Percentiles rank a stretch among this genome's conserved stretches.
Conservation (phyloP, 2,113 vertebrate species). For the Pachycephala philippinensis region DNA sequence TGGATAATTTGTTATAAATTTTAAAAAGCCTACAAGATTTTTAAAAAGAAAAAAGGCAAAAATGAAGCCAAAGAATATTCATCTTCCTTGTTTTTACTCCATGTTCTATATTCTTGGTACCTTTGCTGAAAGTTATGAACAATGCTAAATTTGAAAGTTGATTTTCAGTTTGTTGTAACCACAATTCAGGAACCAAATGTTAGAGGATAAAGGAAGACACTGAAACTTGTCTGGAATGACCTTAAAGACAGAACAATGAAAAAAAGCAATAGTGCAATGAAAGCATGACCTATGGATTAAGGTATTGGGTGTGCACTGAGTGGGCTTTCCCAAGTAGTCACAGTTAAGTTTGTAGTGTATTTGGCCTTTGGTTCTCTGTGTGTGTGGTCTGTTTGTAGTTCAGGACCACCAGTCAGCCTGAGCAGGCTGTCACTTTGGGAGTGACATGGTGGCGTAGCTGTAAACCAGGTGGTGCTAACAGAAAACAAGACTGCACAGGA, state of each 20-base stretch:
- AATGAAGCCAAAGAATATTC: not conserved
- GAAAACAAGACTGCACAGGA: slow-evolving; percentile 6
- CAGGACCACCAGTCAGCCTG: not conserved
- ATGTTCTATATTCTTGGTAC: not conserved
- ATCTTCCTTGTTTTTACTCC: not conserved
- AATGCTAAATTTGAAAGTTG: not conserved
- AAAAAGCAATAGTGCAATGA: not conserved
- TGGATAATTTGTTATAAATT: not conserved
- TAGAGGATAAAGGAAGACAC: not conserved
- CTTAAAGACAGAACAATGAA: not conserved
- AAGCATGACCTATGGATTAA: not conserved
- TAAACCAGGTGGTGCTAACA: not conserved
- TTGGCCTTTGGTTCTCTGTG: not conserved
- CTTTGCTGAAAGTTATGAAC: not conserved
- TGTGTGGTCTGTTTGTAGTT: not conserved
- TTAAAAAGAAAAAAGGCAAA: not conserved
- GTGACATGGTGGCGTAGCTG: not conserved
- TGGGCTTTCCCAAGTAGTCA: not conserved
- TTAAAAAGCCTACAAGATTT: not conserved
- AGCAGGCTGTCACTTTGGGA: not conserved
- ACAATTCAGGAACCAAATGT: not conserved
- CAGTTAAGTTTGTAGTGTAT: not conserved
- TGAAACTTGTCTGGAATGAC: not conserved
- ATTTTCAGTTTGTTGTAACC: not conserved
- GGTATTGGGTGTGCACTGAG: not conserved